A percentile compares a stretch with the other conserved stretches of the same genome.
phyloP scores from a whole-genome alignment of 2,888 invertebrate genomes.

The Agonum fuliginosum region DNA sequence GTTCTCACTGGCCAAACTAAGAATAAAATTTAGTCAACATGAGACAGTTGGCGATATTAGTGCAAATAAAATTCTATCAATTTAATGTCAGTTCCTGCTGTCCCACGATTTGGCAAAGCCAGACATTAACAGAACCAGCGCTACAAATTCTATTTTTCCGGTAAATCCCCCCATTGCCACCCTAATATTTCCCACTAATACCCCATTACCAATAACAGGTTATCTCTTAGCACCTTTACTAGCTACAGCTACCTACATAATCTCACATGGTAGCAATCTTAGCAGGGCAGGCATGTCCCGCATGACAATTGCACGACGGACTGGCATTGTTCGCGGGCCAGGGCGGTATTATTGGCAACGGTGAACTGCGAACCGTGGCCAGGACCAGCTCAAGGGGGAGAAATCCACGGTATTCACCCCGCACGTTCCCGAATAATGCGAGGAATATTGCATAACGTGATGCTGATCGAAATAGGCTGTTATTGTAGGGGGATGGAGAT shows the following conservation, averaged over 20 bases:
- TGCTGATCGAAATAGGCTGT: too few relatives aligned
- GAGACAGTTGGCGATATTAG: too few relatives aligned
- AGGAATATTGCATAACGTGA: slow-evolving; percentile 51
- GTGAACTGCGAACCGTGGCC: background rate
- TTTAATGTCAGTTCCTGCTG: too few relatives aligned
- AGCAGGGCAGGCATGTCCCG: slow-evolving; percentile 12
- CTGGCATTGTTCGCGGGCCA: slow-evolving; percentile 35
- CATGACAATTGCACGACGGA: slow-evolving; percentile 32
- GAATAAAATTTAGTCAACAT: too few relatives aligned
- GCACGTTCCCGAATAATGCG: slow-evolving; percentile 53
- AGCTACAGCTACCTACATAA: background rate
- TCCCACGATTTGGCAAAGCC: too few relatives aligned
- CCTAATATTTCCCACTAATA: too few relatives aligned
- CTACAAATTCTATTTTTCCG: too few relatives aligned
- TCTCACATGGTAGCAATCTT: slow-evolving; percentile 29
- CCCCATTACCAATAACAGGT: slow-evolving; percentile 17
- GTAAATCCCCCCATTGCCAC: too few relatives aligned
- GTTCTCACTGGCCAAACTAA: too few relatives aligned
- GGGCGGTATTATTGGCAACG: background rate
- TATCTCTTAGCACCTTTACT: slow-evolving; percentile 11
- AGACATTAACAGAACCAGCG: too few relatives aligned
- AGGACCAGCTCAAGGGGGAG: slow-evolving; percentile 14
- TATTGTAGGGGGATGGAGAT: background rate
- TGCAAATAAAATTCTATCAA: too few relatives aligned
- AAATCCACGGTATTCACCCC: slow-evolving; percentile 26